Conservation (phyloP, 2,888 invertebrate genomes). For the Camptogramma bilineatum region DNA sequence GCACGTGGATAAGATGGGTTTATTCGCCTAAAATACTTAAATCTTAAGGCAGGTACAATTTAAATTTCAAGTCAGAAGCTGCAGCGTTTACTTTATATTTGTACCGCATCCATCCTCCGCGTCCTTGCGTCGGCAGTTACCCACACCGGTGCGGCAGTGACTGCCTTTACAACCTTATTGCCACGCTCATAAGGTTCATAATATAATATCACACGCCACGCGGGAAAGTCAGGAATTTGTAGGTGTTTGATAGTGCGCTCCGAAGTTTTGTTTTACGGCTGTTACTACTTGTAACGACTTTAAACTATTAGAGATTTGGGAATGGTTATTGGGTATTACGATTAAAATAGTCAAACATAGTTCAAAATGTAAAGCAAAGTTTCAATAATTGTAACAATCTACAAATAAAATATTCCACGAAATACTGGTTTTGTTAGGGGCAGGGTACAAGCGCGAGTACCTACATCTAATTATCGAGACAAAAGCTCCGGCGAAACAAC, state of each 20-base stretch:
- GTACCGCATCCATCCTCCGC: slow-evolving; percentile 6
- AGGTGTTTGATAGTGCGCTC: slow-evolving; percentile 17
- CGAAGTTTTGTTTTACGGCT: slow-evolving; percentile 27
- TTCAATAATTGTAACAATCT: not conserved
- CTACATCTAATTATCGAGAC: slow-evolving; percentile 15
- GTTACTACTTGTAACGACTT: slow-evolving; percentile 16
- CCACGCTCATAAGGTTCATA: slow-evolving; percentile 10
- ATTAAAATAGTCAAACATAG: no score
- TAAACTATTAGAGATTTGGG: slow-evolving; percentile 9
- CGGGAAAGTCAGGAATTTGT: slow-evolving; percentile 1
- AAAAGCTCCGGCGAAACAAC: slow-evolving; percentile 17
- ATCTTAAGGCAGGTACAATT: no score
- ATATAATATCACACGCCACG: slow-evolving; percentile 6
- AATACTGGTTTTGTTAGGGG: not conserved
- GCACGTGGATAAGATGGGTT: no score
- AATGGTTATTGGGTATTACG: not conserved
- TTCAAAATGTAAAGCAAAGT: not conserved
- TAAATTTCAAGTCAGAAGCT: no score
- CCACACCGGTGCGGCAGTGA: slow-evolving; percentile 22
- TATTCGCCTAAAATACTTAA: no score
- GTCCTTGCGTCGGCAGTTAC: slow-evolving; percentile 8
- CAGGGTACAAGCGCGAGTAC: not conserved
- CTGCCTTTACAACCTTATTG: slow-evolving; percentile 6
- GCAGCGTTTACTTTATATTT: not conserved
- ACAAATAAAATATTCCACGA: not conserved